Evolutionary conservation across 2,797 vertebrate species (phyloP), one percentile per base, ranked within the genome.

Genomic region (Mus minutoides): DNA sequence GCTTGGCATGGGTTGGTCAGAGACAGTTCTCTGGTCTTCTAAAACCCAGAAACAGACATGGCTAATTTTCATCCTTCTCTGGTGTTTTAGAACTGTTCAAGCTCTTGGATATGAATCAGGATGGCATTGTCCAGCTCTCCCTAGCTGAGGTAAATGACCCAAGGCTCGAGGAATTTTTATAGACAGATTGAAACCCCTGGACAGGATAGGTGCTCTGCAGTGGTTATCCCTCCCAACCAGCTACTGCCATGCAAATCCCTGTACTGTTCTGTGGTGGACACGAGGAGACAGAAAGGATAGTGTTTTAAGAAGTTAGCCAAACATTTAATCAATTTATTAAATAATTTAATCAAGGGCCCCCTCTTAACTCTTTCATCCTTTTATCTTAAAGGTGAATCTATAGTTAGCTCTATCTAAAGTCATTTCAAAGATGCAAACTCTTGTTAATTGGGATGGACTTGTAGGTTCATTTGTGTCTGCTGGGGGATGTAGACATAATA

Each of bases 91-190:
- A 98, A 97, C 31, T 97, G 9, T 98, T 98, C 91, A 37, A 21
- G 26, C 97, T 98, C 43, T 91, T 98, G 96, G 98, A 98, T 95
- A 98, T 98, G 96, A 96, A 98, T 60, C 97, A 95, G 79, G 88
- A 40, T n/a, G 98, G 98, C 95, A 43, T 77, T 4, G 29, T 98
- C 69, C 98, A 97, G 52, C 97, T 98, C 16, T 98, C 98, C 88
- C 85, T 98, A 95, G 94, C 98, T 96, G 98, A 98, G 97, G 98
- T 98, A 96, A 97, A 34, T 60, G 29, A 13, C 71, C 10, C 31
- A n/a, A 43, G 83, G 40, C 82, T 60, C 60, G 49, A 17, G 34
- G 86, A 64, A 34, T 0, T 13, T 9, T 96, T 46, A n/a, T 21
- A 78, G 10, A 29, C 6, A 56, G n/a, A 13, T 9, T 56, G 88